Conservation (phyloP, 2,888 invertebrate genomes). For the Limnephilus rhombicus region DNA sequence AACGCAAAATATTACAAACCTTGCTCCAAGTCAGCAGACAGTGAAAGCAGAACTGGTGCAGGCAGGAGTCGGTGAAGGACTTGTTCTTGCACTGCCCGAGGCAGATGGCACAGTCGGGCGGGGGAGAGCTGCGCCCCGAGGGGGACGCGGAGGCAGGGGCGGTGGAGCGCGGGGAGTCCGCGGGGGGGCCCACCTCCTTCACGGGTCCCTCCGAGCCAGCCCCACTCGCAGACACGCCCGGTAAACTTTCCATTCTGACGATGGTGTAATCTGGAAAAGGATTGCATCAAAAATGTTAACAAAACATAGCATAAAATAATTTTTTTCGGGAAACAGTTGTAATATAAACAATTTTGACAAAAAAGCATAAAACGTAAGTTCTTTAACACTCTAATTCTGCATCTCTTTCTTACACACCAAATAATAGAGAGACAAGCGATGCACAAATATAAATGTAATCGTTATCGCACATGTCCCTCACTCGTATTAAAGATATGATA, state of each 20-base stretch:
- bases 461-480: too few relatives aligned
- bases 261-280: neutral
- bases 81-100: constrained; percentile 91
- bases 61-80: constrained; percentile 94
- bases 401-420: too few relatives aligned
- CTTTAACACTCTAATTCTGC: too few relatives aligned
- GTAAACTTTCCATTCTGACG: neutral
- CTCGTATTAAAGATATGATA: too few relatives aligned
- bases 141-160: neutral
- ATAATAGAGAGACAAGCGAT: too few relatives aligned
- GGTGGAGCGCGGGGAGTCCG: neutral
- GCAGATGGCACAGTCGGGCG: constrained; percentile 95
- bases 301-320: neutral
- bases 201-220: neutral
- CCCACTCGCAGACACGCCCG: constrained; percentile 5
- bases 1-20: constrained; percentile 71
- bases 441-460: too few relatives aligned
- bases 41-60: constrained; percentile 96
- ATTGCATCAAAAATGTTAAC: neutral
- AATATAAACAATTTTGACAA: too few relatives aligned
- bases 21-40: constrained; percentile 97
- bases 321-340: too few relatives aligned
- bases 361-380: too few relatives aligned
- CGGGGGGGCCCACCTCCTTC: constrained; percentile 28
- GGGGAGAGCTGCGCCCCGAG: constrained; percentile 71